A percentile compares a stretch with the other conserved stretches of the same genome.
Conservation (phyloP, 2,797 vertebrate species). For the Myiothlypis chrysogaster region DNA sequence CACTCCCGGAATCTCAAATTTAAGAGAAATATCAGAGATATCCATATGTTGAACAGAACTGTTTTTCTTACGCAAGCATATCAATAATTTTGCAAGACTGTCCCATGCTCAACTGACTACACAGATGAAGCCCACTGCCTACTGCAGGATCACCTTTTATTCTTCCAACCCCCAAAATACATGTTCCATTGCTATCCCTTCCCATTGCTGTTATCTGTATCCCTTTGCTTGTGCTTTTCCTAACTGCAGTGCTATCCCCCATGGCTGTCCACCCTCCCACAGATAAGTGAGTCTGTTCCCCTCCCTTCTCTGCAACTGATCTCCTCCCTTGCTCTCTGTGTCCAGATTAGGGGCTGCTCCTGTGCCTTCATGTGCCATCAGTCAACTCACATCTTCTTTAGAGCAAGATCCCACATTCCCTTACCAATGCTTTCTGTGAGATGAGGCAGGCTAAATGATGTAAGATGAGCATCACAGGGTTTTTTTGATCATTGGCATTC, state of each 20-base stretch:
- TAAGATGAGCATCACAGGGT: background rate
- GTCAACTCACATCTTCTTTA: background rate
- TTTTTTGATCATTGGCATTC: background rate
- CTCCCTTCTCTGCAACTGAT: background rate
- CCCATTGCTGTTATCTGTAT: background rate
- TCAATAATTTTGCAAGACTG: background rate
- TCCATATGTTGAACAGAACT: background rate
- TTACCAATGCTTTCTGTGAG: background rate
- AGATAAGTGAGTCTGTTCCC: background rate
- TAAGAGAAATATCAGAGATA: background rate
- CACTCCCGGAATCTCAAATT: background rate
- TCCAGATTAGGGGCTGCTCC: background rate
- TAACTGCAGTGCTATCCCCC: background rate
- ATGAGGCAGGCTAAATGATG: background rate
- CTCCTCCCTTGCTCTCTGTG: background rate
- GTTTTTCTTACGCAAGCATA: background rate
- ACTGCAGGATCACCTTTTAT: background rate
- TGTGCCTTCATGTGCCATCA: background rate
- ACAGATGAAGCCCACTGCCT: background rate
- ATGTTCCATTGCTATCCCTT: background rate
- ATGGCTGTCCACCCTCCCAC: background rate
- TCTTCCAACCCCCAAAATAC: background rate
- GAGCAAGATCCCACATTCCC: background rate
- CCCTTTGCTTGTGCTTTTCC: background rate
- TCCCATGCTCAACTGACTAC: background rate